Evolutionary conservation across 2,113 vertebrate species (phyloP), one percentile per base, ranked within the genome.

Genomic region (Pipra filicauda): DNA sequence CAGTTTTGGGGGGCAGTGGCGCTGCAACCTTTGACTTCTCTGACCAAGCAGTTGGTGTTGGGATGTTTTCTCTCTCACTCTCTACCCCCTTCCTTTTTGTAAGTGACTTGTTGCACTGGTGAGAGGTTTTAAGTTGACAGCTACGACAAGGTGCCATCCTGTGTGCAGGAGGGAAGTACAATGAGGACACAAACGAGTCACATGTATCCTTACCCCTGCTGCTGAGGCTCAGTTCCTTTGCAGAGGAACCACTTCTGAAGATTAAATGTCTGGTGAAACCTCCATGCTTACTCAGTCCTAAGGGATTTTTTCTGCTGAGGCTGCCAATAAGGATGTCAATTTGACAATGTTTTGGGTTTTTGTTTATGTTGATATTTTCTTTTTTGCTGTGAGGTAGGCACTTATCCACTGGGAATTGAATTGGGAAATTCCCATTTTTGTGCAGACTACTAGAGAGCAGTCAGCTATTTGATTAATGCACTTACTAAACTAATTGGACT

Each of bases 151-250:
- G 39, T 0, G 0, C 55, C 27, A 21, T 44, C 52, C 61, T 82
- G 46, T 9, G 5, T 3, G 2, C 24, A 21, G 0, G 0, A 43
- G 52, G 65, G 31, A 58, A 37, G 44, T 8, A 15, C 71, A 33
- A 5, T 2, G 6, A 30, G 55, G 43, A 46, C 48, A 37, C 3
- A 1, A 37, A 1, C 7, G 16, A 48, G 61, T 39, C 52, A 28
- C 0, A 0, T 9, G 6, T 54, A 31, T 54, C 51, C 41, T 43
- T 73, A 26, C 8, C 14, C 24, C 58, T 2, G 15, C 43, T 11
- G 13, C 37, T 7, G 8, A n/a, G 65, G 14, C 37, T 78, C 43
- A 37, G 19, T 49, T 71, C 30, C 22, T 18, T 61, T 77, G 31
- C 9, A 5, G 48, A 77, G 43, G 44, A 85, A 15, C 22, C n/a